Evolutionary conservation across 2,113 vertebrate species (phyloP).

Genomic region (Bettongia penicillata): DNA sequence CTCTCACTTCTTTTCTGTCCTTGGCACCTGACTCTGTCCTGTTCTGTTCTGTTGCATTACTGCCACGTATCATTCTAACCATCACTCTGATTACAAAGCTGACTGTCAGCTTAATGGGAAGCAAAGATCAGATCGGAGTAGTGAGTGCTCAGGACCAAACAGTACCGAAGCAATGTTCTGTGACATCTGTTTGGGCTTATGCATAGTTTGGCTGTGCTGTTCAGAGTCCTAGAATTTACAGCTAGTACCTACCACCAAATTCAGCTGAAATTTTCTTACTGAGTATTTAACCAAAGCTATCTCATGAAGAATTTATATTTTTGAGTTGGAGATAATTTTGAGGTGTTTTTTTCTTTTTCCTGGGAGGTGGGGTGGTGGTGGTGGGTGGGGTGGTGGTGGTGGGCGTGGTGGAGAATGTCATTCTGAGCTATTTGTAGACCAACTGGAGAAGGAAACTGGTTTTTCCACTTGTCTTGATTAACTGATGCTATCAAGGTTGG

Average conservation of each 20-base stretch:
- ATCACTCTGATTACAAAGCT: not conserved
- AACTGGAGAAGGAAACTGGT: constrained; percentile 16
- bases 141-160: not conserved
- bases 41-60: not conserved
- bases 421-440: constrained; percentile 36
- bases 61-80: not conserved
- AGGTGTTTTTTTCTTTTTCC: constrained; percentile 2
- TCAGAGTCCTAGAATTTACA: not conserved
- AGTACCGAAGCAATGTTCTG: not conserved
- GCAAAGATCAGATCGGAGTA: not conserved
- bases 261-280: not conserved
- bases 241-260: not conserved
- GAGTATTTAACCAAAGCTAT: constrained; percentile 15
- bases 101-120: not conserved
- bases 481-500: not conserved
- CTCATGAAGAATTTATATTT: constrained; percentile 1
- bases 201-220: not conserved
- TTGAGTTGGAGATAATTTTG: not conserved
- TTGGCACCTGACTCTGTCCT: not conserved
- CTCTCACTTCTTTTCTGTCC: not conserved
- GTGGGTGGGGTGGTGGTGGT: too few species aligned
- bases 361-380: too few species aligned
- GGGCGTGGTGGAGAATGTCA: not conserved
- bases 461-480: constrained; percentile 44
- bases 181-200: not conserved